Base-by-base conservation (phyloP, 2,888 invertebrate species). In the Poecilobothrus nobilitatus region DNA sequence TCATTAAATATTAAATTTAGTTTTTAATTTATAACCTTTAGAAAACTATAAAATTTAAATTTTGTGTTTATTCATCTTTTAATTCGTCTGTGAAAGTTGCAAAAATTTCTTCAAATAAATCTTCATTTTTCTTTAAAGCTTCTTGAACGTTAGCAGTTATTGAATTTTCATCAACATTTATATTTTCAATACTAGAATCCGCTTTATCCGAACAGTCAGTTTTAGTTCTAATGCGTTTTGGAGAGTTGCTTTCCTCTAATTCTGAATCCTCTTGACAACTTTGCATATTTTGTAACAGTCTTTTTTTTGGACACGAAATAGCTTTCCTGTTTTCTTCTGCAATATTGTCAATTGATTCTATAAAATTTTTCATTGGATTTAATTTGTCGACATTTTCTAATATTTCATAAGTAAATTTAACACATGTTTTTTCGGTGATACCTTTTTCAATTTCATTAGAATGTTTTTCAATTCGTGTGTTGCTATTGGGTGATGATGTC, bases 1-100 rank as follows among this genome's bases (percentile, higher is more conserved):
- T 37, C 37, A 37, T 27, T 27, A 27, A 27, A 4, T 27, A 27
- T 27, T 27, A 27, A 27, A 27, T 27, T 27, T 5, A 27, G 27
- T 27, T 27, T n/a, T 27, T 37, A 37, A 37, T 37, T 37, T 37
- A 7, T 10, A 37, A 37, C 2, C 9, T 8, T 37, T 37, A 37
- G 6, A 37, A 37, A 7, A 10, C 2, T 37, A 37, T 37, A 37
- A 37, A 37, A 7, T 5, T 37, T 37, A 5, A 37, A 37, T 12
- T 2, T 10, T 37, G 2, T 37, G 2, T 41, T 69, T 65, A 69
- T 64, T 66, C 66, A 67, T 70, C 63, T 63, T 69, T 70, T 33
- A 70, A 9, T 61, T 70, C 70, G 63, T 69, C 64, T 3, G 68
- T 68, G 65, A 70, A 70, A 63, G 63, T 66, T 12, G 61, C 61